Base-by-base conservation (phyloP, 2,113 vertebrate genomes). In the Zosterops lateralis region DNA sequence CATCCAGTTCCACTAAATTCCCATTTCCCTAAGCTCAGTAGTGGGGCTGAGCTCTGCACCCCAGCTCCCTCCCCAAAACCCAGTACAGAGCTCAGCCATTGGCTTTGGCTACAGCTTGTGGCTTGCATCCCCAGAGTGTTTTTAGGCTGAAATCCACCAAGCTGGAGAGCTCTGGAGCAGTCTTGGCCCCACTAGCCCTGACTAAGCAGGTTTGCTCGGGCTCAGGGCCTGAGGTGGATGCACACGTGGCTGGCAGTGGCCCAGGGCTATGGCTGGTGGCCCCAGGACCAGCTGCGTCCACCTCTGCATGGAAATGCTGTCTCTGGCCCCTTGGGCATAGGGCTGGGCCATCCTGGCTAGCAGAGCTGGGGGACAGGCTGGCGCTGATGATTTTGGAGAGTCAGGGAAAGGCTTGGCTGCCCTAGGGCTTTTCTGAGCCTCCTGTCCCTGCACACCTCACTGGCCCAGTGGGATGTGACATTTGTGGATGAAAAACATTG, bases 171-270 rank as follows among this genome's bases (percentile, higher is more conserved):
- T 83, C 45, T 84, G 75, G 71, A 66, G 67, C 70, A 74, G 62
- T 20, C 67, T 87, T 95, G 95, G 95, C 94, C 40, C 70, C 0
- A 0, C 62, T n/a, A 58, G 89, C 48, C 94, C 95, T 96, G 85
- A 96, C 85, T 81, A 74, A 97, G 96, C 95, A 89, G 54, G 72
- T 93, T 90, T 81, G 40, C 89, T 71, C 2, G 1, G 86, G 66
- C 87, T 91, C 45, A 1, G 45, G 51, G 92, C 86, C 92, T 80
- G 89, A 78, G 88, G 34, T 48, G 87, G 84, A 45, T 56, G 76
- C 16, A 72, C 50, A 60, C 1, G 4, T 80, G 84, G 12, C 65
- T 90, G 71, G 76, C 34, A 0, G 61, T 57, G 71, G 44, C 76
- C 40, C 56, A 45, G 64, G 54, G 18, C 53, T 38, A 53, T 32